Base-by-base conservation (phyloP, 2,113 vertebrate species). In the Pycnonotus jocosus region DNA sequence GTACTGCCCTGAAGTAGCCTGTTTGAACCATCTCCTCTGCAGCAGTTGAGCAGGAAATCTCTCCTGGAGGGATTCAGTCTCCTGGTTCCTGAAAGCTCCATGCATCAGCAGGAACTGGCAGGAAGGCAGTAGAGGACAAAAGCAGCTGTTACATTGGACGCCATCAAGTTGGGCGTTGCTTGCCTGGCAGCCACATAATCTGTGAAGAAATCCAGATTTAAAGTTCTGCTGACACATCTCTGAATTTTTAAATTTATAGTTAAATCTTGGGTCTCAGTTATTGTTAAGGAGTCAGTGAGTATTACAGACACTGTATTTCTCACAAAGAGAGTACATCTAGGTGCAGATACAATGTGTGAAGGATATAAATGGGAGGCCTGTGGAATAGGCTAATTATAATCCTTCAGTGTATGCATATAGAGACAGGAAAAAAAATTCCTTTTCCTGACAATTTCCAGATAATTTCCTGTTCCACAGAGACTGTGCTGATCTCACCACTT, bases 381-480 rank as follows among this genome's bases (percentile, higher is more conserved):
- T 53, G 40, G 13, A 61, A 48, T 8, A 35, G 45, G 28, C 45
- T 76, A 61, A 78, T 81, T 74, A 66, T 33, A 86, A 38, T 88
- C 77, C 77, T 88, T 69, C 50, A 37, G 23, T 58, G 23, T 37
- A 57, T 45, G 51, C 57, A 65, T 74, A 50, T 27, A 72, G 9
- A 92, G 80, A 86, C 45, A 94, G 28, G 35, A 7, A 48, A 89
- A 89, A 48, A 81, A 45, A 35, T 7, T 3, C 60, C 54, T 81
- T 94, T 68, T 71, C 19, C 57, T 92, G 68, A 95, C 57, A 38
- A 66, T 89, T 62, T 69, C 78, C 28, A 68, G 76, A 77, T 78
- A 53, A 79, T 95, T 97, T 96, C 81, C 80, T 31, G 47, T 96
- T 94, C 79, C 50, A n/a, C 62, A 17, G 11, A 92, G 82, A 95